Evolutionary conservation across 2,888 invertebrate species (phyloP), one percentile per base, ranked within the genome.

Genomic region (Epsilonema sp.): DNA sequence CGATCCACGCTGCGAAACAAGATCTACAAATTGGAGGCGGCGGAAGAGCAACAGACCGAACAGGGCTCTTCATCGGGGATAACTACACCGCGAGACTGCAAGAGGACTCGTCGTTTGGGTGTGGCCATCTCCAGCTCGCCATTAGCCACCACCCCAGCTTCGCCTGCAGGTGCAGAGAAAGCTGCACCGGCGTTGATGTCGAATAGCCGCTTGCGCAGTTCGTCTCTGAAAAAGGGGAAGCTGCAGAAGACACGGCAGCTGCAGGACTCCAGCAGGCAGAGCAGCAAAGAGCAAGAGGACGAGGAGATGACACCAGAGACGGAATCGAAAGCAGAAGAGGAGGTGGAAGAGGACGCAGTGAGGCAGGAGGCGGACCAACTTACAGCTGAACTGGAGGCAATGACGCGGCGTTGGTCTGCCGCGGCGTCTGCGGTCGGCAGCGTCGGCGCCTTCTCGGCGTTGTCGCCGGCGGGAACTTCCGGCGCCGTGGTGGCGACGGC

Each of bases 1-100:
- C 76, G 92, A 54, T 89, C 92, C 54, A 92, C 90, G 24, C 76
- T 94, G 44, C 77, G 92, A 52, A 94, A 90, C 73, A 94, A 94
- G 71, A 85, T 73, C 36, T 71, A 70, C 56, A 70, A 70, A 52
- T 55, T 70, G 54, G 66, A 68, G 26, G 39, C 39, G 13, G 39
- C 39, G 16, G 39, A 39, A 20, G 39, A 39, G 31, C n/a, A n/a
- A n/a, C n/a, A n/a, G n/a, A 31, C 8, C 31, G 31, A 16, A 31
- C 31, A 11, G 31, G 31, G 31, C 31, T 31, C 31, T n/a, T n/a
- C n/a, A n/a, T n/a, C n/a, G n/a, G n/a, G n/a, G n/a, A n/a, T n/a
- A n/a, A n/a, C n/a, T n/a, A n/a, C n/a, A n/a, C n/a, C n/a, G n/a
- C n/a, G n/a, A 16, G 16, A 31, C 31, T 8, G 8, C 8, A 31